Evolutionary conservation across 2,888 invertebrate species (phyloP), one percentile per base, ranked within the genome.

Genomic region (Diploptera punctata): DNA sequence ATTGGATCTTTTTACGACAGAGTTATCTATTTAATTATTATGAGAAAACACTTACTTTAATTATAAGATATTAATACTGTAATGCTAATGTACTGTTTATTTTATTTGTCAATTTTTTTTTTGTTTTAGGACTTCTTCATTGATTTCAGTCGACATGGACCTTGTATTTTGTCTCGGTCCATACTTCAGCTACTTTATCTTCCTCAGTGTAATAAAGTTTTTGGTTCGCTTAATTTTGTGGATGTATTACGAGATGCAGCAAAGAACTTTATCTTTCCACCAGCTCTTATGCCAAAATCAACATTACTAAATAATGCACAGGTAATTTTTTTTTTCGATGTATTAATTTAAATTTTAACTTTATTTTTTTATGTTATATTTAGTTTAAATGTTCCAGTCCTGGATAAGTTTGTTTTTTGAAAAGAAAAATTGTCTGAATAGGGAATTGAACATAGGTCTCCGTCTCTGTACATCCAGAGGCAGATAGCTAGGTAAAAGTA

Each of bases 111-210:
- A n/a, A n/a, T n/a, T 54, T n/a, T 52, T 70, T 75, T 62, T 74
- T 78, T 77, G 77, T 83, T 82, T 52, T 81, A 93, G 94, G 96
- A 98, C 80, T 95, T 97, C 83, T 96, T 98, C 83, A 91, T 94
- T 82, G 95, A 97, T 79, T 97, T 97, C 83, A 97, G 97, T 79
- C 90, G 93, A 60, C 90, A 91, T 79, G 89, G 90, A 1, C 95
- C 97, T 1, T 98, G 98, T 83, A 94, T 98, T 73, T 87, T 98
- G 9, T 97, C 97, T 1, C 89, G 98, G 70, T 97, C 97, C 60
- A 90, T 97, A 47, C 85, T 98, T 3, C 97, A 96, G 81, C 86
- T 93, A 74, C 85, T 95, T 33, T 95, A 95, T 81, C 86, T 92
- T 73, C 87, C 86, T 70, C 80, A 82, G 76, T 77, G 81, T 60